Evolutionary conservation across 2,888 invertebrate species (phyloP).

Genomic region (Xestia ashworthii): DNA sequence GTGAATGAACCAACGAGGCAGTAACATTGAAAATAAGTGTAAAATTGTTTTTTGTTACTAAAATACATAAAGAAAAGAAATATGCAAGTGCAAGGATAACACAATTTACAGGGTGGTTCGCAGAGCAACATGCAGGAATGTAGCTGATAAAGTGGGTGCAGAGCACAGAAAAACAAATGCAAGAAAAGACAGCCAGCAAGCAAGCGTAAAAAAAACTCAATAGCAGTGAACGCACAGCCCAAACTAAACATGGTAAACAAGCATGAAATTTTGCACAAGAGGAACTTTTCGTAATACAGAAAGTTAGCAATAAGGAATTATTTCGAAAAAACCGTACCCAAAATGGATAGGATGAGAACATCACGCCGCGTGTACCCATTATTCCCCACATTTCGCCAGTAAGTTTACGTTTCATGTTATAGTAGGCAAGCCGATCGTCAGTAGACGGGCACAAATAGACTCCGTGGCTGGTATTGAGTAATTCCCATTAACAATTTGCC

Average conservation of each 20-base stretch:
- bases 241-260: background rate
- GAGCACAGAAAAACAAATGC: background rate
- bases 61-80: background rate
- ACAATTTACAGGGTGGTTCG: background rate
- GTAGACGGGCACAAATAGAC: no score
- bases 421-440: no score
- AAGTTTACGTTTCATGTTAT: no score
- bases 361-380: no score
- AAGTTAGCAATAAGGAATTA: background rate
- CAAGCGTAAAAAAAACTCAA: background rate
- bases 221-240: background rate
- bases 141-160: background rate
- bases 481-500: no score
- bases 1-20: background rate
- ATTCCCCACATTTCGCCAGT: no score
- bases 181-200: background rate
- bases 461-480: no score
- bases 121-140: conserved; percentile 12
- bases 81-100: background rate
- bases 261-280: background rate
- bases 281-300: no score
- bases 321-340: background rate
- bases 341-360: background rate
- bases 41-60: background rate
- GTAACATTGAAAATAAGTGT: background rate